Base-by-base conservation (phyloP, 2,888 invertebrate species). In the Leuctra nigra region DNA sequence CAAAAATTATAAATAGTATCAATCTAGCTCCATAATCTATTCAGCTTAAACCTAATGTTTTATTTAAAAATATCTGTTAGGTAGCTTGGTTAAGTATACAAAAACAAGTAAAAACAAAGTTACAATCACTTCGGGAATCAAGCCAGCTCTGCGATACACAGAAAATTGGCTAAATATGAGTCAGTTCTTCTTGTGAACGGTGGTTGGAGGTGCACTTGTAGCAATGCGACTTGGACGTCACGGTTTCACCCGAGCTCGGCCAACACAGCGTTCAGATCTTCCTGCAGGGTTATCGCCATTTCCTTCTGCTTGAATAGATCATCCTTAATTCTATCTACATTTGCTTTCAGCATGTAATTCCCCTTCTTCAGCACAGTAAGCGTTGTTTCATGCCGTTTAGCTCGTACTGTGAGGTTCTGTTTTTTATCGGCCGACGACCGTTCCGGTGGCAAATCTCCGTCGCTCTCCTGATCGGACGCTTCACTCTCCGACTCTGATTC, bases 301-400 rank as follows among this genome's bases (percentile, higher is more conserved):
- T 91, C 90, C 64, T 87, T 83, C 65, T 91, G 89, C 68, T 87
- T 88, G 55, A 84, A 81, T 46, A 92, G 80, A 68, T 91, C 90
- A 69, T 92, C 92, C 70, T 91, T 89, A 58, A 91, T 73, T 66
- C 90, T 78, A 71, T 92, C 92, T 0, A 91, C 89, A 68, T 91
- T 92, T 0, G 91, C 87, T 75, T 91, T 89, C 11, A 92, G 76
- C 64, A 92, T 77, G 61, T 90, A 87, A 68, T 92, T 93, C 62
- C 91, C 91, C 68, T 93, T 93, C 72, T 89, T 91, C 66, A 92
- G 74, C 0, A 90, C 88, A 36, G 84, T 80, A 9, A 92, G 75
- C 60, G 86, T 79, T 48, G 84, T 83, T 69, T 92, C 92, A 69
- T 91, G 87, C 54, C 84, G 79, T 68, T 87, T 89, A 1, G 83